Base-by-base conservation (phyloP, 1,140 invertebrate genomes). In the Laupala kohalensis region DNA sequence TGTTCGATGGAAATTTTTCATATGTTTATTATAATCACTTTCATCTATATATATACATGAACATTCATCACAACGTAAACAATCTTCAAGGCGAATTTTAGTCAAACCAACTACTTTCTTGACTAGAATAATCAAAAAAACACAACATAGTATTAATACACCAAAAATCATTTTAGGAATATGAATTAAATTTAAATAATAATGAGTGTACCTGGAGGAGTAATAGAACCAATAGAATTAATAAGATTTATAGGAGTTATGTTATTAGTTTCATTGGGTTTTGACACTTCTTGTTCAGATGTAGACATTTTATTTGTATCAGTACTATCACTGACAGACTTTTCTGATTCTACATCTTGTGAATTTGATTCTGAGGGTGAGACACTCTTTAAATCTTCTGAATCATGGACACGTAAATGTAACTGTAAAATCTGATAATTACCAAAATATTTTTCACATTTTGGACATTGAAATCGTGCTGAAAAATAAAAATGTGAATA, bases 11-110 rank as follows among this genome's bases (percentile, higher is more conserved):
- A 78, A 79, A 71, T 79, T 79, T 64, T 75, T 74, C 76, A 79
- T 78, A 70, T 79, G 78, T 73, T 79, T 79, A 25, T 76, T 73
- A 69, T 79, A 79, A 73, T 79, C 78, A 65, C 72, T 73, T 64
- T 77, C 73, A 69, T 79, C 75, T 28, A 79, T 73, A 71, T 79
- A 79, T 73, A 79, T 79, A 67, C 78, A 79, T 9, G 78, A 79
- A 71, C 78, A 79, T 30, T 73, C 77, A 75, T 79, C 78, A 74
- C 78, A 79, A 27, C 78, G 71, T n/a, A 77, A 71, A 71, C 78
- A 79, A 69, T 79, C 77, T 73, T 79, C 77, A 69, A 79, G 73
- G 13, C 74, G 74, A 25, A 78, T 74, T 74, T 77, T 77, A 9
- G 77, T 78, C 13, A 78, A 71, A 9, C 77, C 77, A 29, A 77